A percentile compares a stretch with the other conserved stretches of the same genome.
phyloP scores from a whole-genome alignment of 2,797 vertebrate species.

The Sus cebifrons region DNA sequence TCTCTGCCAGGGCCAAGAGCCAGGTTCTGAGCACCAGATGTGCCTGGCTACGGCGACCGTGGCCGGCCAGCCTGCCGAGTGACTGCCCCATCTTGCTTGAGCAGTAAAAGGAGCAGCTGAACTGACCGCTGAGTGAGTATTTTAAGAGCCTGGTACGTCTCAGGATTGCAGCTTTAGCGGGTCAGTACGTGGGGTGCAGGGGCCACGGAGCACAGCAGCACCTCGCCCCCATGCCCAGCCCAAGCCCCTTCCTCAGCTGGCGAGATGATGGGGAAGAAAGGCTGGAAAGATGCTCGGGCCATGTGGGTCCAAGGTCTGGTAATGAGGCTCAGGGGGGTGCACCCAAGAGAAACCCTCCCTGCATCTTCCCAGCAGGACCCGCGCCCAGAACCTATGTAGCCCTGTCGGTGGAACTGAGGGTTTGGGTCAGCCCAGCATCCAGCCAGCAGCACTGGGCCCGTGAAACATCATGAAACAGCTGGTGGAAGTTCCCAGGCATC shows the following conservation, averaged over 20 bases:
- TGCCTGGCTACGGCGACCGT: background rate
- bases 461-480: fast-evolving
- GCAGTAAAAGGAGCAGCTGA: too few relatives aligned
- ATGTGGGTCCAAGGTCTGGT: fast-evolving
- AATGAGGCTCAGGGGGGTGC: background rate
- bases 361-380: background rate
- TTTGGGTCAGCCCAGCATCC: fast-evolving
- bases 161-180: background rate
- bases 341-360: background rate
- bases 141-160: background rate
- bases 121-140: background rate
- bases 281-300: background rate
- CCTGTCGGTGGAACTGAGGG: background rate
- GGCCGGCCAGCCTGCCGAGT: background rate
- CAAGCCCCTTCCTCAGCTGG: fast-evolving
- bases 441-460: fast-evolving
- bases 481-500: too few relatives aligned
- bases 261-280: background rate
- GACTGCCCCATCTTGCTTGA: background rate
- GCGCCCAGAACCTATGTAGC: fast-evolving
- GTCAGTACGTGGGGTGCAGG: fast-evolving
- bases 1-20: background rate
- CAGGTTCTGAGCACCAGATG: background rate
- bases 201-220: background rate
- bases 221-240: fast-evolving